A percentile compares a stretch with the other conserved stretches of the same genome.
Evolutionary conservation across 2,113 vertebrate genomes (phyloP).

Genomic region (Tupaia tana): DNA sequence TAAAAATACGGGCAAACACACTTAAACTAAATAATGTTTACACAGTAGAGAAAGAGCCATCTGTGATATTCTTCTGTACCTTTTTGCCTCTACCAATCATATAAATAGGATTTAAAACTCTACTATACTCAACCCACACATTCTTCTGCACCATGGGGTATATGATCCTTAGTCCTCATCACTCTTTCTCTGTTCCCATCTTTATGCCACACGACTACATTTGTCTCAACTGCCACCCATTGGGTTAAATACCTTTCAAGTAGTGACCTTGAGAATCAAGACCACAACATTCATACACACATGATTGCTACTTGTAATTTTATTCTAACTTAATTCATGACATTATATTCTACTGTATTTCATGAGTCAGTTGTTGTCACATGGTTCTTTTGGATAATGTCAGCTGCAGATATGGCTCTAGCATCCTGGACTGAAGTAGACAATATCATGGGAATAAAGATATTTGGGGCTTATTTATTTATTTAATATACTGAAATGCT

Average conservation of each 20-base stretch:
- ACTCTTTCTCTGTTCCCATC: neutral
- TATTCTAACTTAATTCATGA: neutral
- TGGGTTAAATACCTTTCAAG: neutral
- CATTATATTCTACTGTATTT: neutral
- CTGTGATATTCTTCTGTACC: slow-evolving; percentile 44
- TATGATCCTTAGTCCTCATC: neutral
- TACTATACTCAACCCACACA: neutral
- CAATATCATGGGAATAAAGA: neutral
- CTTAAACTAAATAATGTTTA: slow-evolving; percentile 66
- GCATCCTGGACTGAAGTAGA: neutral
- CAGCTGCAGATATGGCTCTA: neutral
- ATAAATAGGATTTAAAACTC: slow-evolving; percentile 39
- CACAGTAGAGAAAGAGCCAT: slow-evolving; percentile 39
- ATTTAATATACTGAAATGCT: slow-evolving; percentile 3
- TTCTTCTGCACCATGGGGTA: neutral
- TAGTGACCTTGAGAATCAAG: neutral
- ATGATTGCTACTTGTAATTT: neutral
- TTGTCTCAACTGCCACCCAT: neutral
- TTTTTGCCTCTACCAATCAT: slow-evolving; percentile 46
- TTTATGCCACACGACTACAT: neutral
- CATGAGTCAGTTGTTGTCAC: neutral
- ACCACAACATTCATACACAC: neutral
- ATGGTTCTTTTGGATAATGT: neutral
- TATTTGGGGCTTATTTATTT: neutral
- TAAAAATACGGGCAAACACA: slow-evolving; percentile 53